Base-by-base conservation (phyloP, 1,140 invertebrate species). In the Cherax quadricarinatus region DNA sequence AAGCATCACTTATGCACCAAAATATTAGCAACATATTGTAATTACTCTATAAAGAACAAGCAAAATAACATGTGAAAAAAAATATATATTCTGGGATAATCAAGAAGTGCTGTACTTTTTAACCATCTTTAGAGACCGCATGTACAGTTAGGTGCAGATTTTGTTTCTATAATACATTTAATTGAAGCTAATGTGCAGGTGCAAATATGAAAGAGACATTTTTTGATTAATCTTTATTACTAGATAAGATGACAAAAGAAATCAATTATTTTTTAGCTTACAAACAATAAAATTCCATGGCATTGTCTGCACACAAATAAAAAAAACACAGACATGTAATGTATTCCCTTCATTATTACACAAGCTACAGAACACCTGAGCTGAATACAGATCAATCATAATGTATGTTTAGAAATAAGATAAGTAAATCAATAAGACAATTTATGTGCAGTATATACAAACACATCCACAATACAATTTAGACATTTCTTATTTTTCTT, bases 381-480 rank as follows among this genome's bases (percentile, higher is more conserved):
- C 70, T 75, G 30, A 75, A 75, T 75, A 75, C n/a, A 75, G n/a
- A 75, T 75, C 24, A 75, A 75, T 75, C 70, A 75, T 75, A 75
- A 75, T 30, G 6, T n/a, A n/a, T 21, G 7, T 75, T 30, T 24
- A 4, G 21, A 75, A 75, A 30, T 75, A 75, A 30, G 12, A 3
- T 30, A 30, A 30, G 24, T 75, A 75, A 21, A 18, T 18, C 62
- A 66, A 66, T 66, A 66, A 21, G 16, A 66, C 62, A 66, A 66
- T 18, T 14, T 66, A 66, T 66, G 62, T 66, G 18, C 21, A 18
- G 53, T 57, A 57, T 57, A 57, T 14, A 57, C 9, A 57, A 10
- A 57, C 14, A 57, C 14, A 57, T 57, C 53, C 53, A 57, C 53
- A 57, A 57, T 57, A 57, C 9, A 57, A 57, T 14, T 57, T 57